These are phyloP conservation scores for Polymixis flavicincta DNA, from an alignment of 2,888 invertebrate genomes.

Conservation along the genomic window DNA sequence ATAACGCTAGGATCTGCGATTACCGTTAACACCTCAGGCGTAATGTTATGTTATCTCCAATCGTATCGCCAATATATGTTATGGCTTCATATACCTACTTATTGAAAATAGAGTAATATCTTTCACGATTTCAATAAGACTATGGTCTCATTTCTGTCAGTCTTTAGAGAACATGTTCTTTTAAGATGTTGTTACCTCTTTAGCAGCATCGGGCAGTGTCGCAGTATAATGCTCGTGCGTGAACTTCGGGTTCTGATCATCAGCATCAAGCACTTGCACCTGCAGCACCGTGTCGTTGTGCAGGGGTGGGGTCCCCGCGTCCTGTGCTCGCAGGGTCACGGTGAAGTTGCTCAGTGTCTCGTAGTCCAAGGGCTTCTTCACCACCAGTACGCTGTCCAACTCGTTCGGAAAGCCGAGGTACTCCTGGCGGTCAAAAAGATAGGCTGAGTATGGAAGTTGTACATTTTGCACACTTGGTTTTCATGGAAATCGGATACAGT, in stretches of 20 bases:
- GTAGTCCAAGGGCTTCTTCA: slow-evolving; percentile 95
- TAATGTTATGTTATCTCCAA: not conserved
- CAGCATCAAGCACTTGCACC: slow-evolving; percentile 95
- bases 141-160: not conserved
- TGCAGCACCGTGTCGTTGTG: slow-evolving; percentile 94
- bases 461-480: not conserved
- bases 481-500: not conserved
- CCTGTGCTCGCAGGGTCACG: slow-evolving; percentile 93
- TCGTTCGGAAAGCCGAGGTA: slow-evolving; percentile 96
- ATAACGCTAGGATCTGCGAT: not conserved
- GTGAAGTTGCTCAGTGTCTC: slow-evolving; percentile 95
- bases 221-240: slow-evolving; percentile 94
- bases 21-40: not conserved
- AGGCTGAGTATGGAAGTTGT: not conserved
- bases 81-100: not conserved
- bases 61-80: no score
- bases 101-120: not conserved
- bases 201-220: slow-evolving; percentile 91
- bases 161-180: not conserved
- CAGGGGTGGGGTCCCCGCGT: slow-evolving; percentile 95
- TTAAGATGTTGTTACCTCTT: slow-evolving; percentile 73
- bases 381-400: slow-evolving; percentile 95
- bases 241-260: slow-evolving; percentile 97
- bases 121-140: not conserved
- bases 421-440: slow-evolving; percentile 87